Conservation (phyloP, 2,888 invertebrate species). For the Agonopterix subpropinquella region DNA sequence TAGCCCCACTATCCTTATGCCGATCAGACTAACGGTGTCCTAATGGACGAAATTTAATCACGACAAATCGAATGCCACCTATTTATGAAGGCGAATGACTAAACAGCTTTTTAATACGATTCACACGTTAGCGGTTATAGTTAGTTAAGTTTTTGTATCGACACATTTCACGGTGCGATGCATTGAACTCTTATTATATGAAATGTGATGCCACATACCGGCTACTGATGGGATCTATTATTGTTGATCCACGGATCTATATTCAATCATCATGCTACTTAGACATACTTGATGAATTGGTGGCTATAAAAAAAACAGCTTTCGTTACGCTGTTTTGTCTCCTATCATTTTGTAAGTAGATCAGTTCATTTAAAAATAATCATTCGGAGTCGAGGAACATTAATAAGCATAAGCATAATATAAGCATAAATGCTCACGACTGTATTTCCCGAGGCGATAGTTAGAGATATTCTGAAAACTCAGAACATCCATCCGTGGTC, state of each 20-base stretch:
- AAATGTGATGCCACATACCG: conserved; percentile 72
- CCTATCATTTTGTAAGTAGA: conserved; percentile 25
- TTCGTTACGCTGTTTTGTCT: conserved; percentile 42
- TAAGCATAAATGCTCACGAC: too few species aligned
- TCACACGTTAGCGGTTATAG: conserved; percentile 75
- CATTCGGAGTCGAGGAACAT: too few species aligned
- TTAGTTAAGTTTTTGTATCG: conserved; percentile 73
- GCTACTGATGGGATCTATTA: conserved; percentile 70
- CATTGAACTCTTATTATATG: conserved; percentile 73
- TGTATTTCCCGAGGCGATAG: too few species aligned
- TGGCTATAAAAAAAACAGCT: conserved; percentile 37
- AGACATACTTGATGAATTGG: conserved; percentile 37
- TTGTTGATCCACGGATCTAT: conserved; percentile 73
- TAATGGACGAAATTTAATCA: conserved; percentile 74
- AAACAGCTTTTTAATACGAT: conserved; percentile 75
- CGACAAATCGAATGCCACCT: conserved; percentile 74
- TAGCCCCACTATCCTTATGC: conserved; percentile 53
- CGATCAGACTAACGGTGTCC: conserved; percentile 61
- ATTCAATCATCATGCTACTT: conserved; percentile 69
- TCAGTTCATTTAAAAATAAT: not conserved
- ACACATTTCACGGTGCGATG: conserved; percentile 73
- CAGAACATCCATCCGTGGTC: too few species aligned
- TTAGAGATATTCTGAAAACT: too few species aligned
- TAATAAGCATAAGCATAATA: too few species aligned
- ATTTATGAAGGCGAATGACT: conserved; percentile 74